A percentile compares a stretch with the other conserved stretches of the same genome.
These are phyloP conservation scores for Anas platyrhynchos DNA, from an alignment of 2,113 vertebrate genomes.

Conservation along the genomic window DNA sequence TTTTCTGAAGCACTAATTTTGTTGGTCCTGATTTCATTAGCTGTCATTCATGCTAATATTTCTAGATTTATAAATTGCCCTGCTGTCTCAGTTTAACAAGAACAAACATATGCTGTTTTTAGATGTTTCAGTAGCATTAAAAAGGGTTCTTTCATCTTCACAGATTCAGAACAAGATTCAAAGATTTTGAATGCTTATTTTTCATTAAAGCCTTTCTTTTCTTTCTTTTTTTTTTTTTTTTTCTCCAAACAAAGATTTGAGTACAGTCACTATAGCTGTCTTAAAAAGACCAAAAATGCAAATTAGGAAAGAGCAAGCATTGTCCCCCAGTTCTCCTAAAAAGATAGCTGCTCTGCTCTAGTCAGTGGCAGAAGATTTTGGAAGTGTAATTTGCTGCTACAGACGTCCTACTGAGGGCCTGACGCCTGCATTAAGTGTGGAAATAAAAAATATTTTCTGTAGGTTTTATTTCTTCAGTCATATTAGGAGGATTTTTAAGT, in stretches of 20 bases:
- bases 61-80: neutral
- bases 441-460: neutral
- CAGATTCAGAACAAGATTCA: neutral
- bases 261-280: rapidly evolving
- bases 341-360: neutral
- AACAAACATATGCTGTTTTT: neutral
- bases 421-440: neutral
- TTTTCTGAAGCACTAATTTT: slow-evolving; percentile 14
- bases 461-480: neutral
- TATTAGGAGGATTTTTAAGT: slow-evolving; percentile 21
- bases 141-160: neutral
- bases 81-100: neutral
- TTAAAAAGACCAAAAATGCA: neutral
- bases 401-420: neutral
- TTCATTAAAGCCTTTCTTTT: neutral
- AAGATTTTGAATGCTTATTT: neutral
- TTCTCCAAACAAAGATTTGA: neutral
- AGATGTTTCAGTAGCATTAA: neutral
- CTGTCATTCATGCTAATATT: neutral
- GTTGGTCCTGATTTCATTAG: neutral
- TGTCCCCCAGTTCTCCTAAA: neutral
- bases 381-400: neutral
- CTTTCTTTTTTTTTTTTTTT: neutral
- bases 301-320: neutral
- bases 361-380: neutral